Percentiles rank a stretch among this genome's conserved stretches.
These are phyloP conservation scores for Poeciliopsis gracilis DNA, from an alignment of 2,797 vertebrate species.

Conservation along the genomic window DNA sequence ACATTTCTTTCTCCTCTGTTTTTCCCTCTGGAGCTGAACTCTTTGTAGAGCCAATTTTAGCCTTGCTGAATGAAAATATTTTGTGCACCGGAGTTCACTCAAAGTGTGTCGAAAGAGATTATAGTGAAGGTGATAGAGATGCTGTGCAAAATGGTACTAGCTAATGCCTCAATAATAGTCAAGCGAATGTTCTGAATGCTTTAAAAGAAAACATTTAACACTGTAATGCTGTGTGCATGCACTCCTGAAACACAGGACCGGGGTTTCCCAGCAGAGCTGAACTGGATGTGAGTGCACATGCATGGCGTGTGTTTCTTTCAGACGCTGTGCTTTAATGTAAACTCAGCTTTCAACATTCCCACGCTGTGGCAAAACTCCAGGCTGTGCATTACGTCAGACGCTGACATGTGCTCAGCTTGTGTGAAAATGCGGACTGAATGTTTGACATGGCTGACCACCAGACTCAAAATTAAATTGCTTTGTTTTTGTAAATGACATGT, in stretches of 20 bases:
- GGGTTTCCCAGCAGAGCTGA: neutral
- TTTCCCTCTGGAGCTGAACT: conserved; percentile 17
- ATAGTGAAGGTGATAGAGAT: conserved; percentile 60
- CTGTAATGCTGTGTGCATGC: conserved; percentile 1
- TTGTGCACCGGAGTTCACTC: neutral
- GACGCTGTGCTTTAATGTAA: neutral
- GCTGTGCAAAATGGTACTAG: conserved; percentile 52
- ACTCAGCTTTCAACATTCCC: conserved; percentile 33
- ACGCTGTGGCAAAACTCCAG: neutral
- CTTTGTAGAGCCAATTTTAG: conserved; percentile 11
- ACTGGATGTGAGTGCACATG: conserved; percentile 5
- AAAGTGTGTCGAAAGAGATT: conserved; percentile 68
- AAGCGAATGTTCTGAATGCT: conserved; percentile 19
- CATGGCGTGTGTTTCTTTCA: neutral
- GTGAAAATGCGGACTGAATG: conserved; percentile 18
- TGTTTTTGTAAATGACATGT: neutral
- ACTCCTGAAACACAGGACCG: neutral
- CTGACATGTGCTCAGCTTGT: conserved; percentile 15
- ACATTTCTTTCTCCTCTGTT: conserved; percentile 17
- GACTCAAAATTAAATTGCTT: neutral
- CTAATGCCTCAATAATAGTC: conserved; percentile 57
- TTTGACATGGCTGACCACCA: conserved; percentile 12
- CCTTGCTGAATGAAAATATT: neutral
- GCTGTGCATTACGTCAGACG: neutral
- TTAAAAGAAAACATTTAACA: neutral